A percentile compares a stretch with the other conserved stretches of the same genome.
phyloP scores from a whole-genome alignment of 2,888 invertebrate species.

The Cancer borealis region DNA sequence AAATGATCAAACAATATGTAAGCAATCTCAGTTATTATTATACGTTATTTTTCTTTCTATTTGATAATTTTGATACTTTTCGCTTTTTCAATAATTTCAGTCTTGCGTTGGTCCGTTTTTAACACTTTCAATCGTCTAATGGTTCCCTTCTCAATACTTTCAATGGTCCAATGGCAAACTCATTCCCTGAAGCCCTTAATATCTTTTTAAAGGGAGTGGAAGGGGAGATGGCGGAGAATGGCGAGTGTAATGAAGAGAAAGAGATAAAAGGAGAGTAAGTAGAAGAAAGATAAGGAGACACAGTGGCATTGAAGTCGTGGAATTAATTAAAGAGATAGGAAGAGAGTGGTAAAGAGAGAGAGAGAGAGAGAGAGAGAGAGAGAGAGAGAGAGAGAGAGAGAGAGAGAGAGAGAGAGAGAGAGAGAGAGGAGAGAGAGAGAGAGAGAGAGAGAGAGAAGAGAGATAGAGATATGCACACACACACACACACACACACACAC shows the following conservation, averaged over 20 bases:
- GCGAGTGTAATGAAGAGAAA: slow-evolving; percentile 33
- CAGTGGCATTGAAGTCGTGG: slow-evolving; percentile 33
- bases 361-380: slow-evolving; percentile 40
- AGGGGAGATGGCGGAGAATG: slow-evolving; percentile 1
- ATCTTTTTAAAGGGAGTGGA: neutral
- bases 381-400: slow-evolving; percentile 31
- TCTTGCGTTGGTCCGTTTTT: neutral
- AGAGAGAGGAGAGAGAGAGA: neutral
- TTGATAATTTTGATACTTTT: neutral
- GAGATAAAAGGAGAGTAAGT: slow-evolving; percentile 33
- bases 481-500: too few relatives aligned
- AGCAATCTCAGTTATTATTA: neutral
- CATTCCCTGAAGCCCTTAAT: neutral
- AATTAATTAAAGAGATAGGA: slow-evolving; percentile 24
- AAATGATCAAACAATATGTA: too few relatives aligned
- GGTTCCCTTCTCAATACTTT: neutral
- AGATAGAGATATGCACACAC: neutral
- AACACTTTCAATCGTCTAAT: neutral
- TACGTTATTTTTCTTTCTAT: neutral
- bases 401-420: neutral
- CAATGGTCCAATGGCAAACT: neutral
- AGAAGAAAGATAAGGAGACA: slow-evolving; percentile 31
- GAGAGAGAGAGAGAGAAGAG: neutral
- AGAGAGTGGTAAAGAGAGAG: neutral
- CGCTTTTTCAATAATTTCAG: neutral